phyloP scores from a whole-genome alignment of 2,113 vertebrate species.

The Scartelaos histophorus region DNA sequence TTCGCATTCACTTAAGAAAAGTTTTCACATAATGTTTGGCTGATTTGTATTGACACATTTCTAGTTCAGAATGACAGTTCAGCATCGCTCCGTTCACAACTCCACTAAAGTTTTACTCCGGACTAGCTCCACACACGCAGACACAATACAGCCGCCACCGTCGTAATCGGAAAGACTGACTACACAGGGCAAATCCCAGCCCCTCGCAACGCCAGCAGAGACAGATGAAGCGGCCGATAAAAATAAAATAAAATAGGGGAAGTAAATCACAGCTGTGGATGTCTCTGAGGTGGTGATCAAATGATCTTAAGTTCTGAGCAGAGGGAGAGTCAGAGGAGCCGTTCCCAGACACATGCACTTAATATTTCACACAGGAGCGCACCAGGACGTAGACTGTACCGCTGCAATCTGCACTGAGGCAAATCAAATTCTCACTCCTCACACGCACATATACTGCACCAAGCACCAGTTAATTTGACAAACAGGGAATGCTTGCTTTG shows the following conservation, averaged over 20 bases:
- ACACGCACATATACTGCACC: background rate
- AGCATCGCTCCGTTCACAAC: background rate
- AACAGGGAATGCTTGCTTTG: background rate
- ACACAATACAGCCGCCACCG: slow-evolving; percentile 58
- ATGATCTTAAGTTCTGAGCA: slow-evolving; percentile 57
- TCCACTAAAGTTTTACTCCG: slow-evolving; percentile 51
- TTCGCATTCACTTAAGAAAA: no score
- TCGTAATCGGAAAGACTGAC: slow-evolving; percentile 71
- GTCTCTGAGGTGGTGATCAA: slow-evolving; percentile 67
- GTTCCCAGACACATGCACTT: slow-evolving; percentile 43
- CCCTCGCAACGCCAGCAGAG: slow-evolving; percentile 46
- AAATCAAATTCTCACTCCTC: slow-evolving; percentile 6
- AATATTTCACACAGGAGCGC: slow-evolving; percentile 51
- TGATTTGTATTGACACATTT: no score
- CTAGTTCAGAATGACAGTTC: no score
- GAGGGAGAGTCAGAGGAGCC: slow-evolving; percentile 25
- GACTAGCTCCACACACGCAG: slow-evolving; percentile 32
- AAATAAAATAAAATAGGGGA: slow-evolving; percentile 57
- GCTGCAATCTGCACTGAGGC: slow-evolving; percentile 7
- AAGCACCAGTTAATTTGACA: background rate
- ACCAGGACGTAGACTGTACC: slow-evolving; percentile 28
- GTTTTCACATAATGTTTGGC: no score
- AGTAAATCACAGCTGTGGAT: slow-evolving; percentile 55
- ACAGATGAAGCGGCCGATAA: slow-evolving; percentile 66
- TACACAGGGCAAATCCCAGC: slow-evolving; percentile 55